A percentile compares a stretch with the other conserved stretches of the same genome.
Conservation (phyloP, 1,140 invertebrate species). For the Calosoma granatense region DNA sequence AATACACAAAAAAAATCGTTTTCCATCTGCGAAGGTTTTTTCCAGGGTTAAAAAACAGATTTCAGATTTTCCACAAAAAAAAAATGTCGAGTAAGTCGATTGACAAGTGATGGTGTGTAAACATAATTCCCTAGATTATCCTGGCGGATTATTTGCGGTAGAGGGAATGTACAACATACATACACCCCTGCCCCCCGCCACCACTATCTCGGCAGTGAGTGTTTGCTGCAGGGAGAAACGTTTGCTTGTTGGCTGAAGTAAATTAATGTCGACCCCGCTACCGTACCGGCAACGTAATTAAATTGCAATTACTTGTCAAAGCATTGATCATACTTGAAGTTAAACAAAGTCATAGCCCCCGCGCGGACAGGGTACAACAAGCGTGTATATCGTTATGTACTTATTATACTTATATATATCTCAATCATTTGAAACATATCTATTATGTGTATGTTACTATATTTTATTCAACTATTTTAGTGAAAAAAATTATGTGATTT, state of each 20-base stretch:
- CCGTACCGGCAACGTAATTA: background rate
- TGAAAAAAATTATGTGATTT: background rate
- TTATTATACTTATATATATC: too few relatives aligned
- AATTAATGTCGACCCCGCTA: background rate
- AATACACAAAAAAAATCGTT: too few relatives aligned
- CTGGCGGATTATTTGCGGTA: background rate
- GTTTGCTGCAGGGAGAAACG: too few relatives aligned
- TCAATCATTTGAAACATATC: too few relatives aligned
- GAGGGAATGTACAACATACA: background rate
- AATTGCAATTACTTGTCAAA: constrained; percentile 1
- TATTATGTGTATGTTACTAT: too few relatives aligned
- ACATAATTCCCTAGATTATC: constrained; percentile 1
- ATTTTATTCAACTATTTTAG: background rate
- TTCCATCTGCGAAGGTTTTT: too few relatives aligned
- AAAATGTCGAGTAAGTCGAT: background rate
- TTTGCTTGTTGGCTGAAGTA: too few relatives aligned
- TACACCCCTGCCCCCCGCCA: background rate
- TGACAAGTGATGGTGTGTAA: constrained; percentile 1
- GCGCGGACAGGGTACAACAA: too few relatives aligned
- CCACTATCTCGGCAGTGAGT: background rate
- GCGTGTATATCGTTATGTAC: background rate
- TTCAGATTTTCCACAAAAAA: background rate
- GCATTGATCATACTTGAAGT: background rate
- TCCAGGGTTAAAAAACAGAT: too few relatives aligned
- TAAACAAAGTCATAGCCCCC: too few relatives aligned